Conservation (phyloP, 92 coral and sea anemone genomes). For the Paragorgia papillata region DNA sequence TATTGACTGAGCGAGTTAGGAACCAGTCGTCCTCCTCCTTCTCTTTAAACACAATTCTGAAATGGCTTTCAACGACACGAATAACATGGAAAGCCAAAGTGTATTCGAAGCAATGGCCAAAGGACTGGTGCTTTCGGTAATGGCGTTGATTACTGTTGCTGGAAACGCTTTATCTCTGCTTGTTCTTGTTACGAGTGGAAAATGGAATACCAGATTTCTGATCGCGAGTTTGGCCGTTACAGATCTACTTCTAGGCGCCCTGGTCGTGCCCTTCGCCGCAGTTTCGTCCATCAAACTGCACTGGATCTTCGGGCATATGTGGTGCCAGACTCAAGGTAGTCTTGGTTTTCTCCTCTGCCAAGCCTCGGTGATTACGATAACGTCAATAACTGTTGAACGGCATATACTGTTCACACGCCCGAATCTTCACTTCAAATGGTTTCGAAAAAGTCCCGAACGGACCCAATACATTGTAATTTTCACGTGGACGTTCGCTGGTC, state of each 20-base stretch:
- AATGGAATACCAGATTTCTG: not conserved
- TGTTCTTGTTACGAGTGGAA: not conserved
- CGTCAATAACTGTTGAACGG: slow-evolving; percentile 20
- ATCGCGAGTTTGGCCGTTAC: slow-evolving; percentile 23
- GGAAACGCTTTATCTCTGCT: not conserved
- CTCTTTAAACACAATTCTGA: too few species aligned
- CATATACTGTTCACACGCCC: slow-evolving; percentile 25
- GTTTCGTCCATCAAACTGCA: not conserved
- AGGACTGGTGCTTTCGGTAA: too few species aligned
- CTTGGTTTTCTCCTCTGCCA: slow-evolving; percentile 19
- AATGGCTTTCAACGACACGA: too few species aligned
- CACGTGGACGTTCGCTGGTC: slow-evolving; percentile 22
- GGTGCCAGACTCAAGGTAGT: slow-evolving; percentile 23
- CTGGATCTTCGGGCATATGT: slow-evolving; percentile 8
- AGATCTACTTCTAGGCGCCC: not conserved
- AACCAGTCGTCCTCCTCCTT: too few species aligned
- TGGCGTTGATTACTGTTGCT: not conserved
- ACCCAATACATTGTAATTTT: not conserved
- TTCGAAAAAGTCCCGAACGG: not conserved
- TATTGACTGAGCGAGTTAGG: too few species aligned
- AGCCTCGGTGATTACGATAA: slow-evolving; percentile 17
- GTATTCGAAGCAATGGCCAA: too few species aligned
- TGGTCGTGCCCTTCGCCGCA: slow-evolving; percentile 27
- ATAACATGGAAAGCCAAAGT: too few species aligned
- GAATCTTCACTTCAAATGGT: slow-evolving; percentile 1